Percentiles rank a stretch among this genome's conserved stretches.
Evolutionary conservation across 92 coral and sea anemone species (phyloP).

Genomic region (Diadumene lineata): DNA sequence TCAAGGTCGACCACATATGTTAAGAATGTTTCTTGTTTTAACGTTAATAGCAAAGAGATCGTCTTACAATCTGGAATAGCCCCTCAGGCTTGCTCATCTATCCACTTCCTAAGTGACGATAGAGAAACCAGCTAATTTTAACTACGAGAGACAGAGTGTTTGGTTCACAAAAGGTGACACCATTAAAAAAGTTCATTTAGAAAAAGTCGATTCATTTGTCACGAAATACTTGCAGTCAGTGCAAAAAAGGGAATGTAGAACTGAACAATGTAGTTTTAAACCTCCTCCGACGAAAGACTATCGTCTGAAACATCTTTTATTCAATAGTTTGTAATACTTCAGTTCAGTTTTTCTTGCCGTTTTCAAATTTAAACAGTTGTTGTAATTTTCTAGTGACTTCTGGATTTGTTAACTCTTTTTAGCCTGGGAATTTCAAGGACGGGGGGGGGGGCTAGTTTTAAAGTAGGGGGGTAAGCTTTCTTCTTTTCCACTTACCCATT

Average conservation of each 20-base stretch:
- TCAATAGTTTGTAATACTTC: too few species aligned
- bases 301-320: too few species aligned
- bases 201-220: slow-evolving; percentile 21
- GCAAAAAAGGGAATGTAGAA: neutral
- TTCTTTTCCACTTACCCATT: too few species aligned
- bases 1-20: slow-evolving; percentile 22
- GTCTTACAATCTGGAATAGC: slow-evolving; percentile 7
- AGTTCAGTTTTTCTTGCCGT: too few species aligned
- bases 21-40: slow-evolving; percentile 16
- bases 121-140: slow-evolving; percentile 27
- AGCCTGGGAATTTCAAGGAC: too few species aligned
- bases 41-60: slow-evolving; percentile 10
- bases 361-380: too few species aligned
- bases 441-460: too few species aligned
- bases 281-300: too few species aligned
- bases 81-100: slow-evolving; percentile 7
- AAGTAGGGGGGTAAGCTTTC: too few species aligned
- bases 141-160: slow-evolving; percentile 14
- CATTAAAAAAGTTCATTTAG: slow-evolving; percentile 26
- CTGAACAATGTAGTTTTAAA: neutral
- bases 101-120: slow-evolving; percentile 24
- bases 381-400: neutral
- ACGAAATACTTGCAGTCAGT: slow-evolving; percentile 6
- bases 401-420: too few species aligned
- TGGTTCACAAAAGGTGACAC: slow-evolving; percentile 13